Base-by-base conservation (phyloP, 2,888 invertebrate genomes). In the Drosophila stalkeri region DNA sequence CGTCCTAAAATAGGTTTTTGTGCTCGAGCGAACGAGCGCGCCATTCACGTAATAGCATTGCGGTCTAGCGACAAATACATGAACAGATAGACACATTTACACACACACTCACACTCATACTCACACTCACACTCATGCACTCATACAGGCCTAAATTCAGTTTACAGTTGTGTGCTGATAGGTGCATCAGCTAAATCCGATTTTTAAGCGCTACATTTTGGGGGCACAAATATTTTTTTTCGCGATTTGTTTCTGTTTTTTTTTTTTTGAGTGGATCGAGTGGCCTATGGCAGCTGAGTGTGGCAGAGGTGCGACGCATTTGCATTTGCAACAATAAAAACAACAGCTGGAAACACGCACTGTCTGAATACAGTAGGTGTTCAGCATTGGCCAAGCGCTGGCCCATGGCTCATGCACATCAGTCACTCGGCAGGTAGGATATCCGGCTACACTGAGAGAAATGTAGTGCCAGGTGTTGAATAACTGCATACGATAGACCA, bases 21-120 rank as follows among this genome's bases (percentile, higher is more conserved):
- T 68, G 67, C 69, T 55, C 43, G 11, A 60, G 57, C 51, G 72
- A 67, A 63, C 72, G 64, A 74, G 74, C 77, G 75, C 77, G 72
- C 82, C 80, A 71, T 81, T 77, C 89, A 68, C 80, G 75, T 89
- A 86, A 85, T 89, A 84, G 85, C 90, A 88, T 89, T 88, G 86
- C 78, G 83, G 82, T 85, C 52, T 65, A 49, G 51, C 61, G 62
- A 68, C 80, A 89, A 73, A 89, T 79, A 64, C 72, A 66, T 63
- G 68, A 64, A 59, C 41, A 70, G 39, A 31, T 23, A 20, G 33
- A 55, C 49, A 47, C 20, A 43, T 37, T 43, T 35, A 61, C 35
- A 39, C 46, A 4, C 27, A 8, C 33, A 33, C 33, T 0, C 11
- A 14, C 43, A 64, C 47, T 31, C 31, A 64, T 44, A 31, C 46